Evolutionary conservation across 1,140 invertebrate species (phyloP).

Genomic region (Melipona quadrifasciata): DNA sequence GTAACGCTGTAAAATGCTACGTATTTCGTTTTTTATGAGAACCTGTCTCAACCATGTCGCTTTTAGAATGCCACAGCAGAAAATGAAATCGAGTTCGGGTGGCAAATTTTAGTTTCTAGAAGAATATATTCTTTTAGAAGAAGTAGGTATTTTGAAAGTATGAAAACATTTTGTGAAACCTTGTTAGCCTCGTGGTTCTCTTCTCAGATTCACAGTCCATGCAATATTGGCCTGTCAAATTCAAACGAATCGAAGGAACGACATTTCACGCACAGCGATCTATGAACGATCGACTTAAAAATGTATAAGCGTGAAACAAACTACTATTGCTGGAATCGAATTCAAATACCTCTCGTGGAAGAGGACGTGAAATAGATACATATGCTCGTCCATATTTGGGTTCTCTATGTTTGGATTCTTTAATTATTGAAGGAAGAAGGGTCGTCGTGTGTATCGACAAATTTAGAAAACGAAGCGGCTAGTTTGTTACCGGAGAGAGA

Average conservation of each 20-base stretch:
- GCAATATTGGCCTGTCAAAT: too few species aligned
- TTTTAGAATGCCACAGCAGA: too few species aligned
- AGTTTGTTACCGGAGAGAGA: not conserved
- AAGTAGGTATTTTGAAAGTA: too few species aligned
- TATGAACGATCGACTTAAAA: not conserved
- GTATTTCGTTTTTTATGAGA: too few species aligned
- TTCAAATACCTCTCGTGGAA: not conserved
- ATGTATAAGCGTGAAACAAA: not conserved
- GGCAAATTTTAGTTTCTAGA: too few species aligned
- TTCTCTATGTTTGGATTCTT: not conserved
- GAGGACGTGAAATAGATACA: not conserved
- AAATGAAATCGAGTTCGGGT: too few species aligned
- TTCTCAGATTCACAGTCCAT: not conserved
- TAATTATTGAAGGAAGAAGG: not conserved
- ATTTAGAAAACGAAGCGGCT: not conserved
- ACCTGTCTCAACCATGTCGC: too few species aligned
- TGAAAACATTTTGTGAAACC: not conserved
- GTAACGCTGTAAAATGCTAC: too few species aligned
- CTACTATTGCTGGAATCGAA: not conserved
- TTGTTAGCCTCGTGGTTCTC: too few species aligned
- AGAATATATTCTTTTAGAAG: too few species aligned
- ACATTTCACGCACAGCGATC: not conserved
- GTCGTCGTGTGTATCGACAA: not conserved
- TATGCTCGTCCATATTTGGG: rapidly evolving
- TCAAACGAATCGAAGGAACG: too few species aligned